A percentile compares a stretch with the other conserved stretches of the same genome.
Evolutionary conservation across 1,140 invertebrate genomes (phyloP).

Genomic region (Adelges cooleyi): DNA sequence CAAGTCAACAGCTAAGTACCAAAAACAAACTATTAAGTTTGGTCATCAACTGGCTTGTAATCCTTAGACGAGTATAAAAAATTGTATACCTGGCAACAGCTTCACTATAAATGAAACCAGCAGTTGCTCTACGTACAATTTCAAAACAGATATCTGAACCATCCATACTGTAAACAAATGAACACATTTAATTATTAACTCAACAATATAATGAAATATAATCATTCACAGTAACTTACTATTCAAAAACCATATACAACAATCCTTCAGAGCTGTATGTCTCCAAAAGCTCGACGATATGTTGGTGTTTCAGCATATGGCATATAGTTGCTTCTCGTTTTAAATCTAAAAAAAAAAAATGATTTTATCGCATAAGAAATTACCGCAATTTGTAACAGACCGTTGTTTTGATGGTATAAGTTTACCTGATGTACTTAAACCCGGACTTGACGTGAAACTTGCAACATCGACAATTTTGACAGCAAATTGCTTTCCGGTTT

Average conservation of each 20-base stretch:
- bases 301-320: conserved; percentile 96
- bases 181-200: too few species aligned
- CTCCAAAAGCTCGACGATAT: conserved; percentile 94
- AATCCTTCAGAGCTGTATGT: conserved; percentile 98
- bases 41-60: too few species aligned
- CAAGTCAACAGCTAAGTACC: too few species aligned
- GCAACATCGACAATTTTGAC: conserved; percentile 98
- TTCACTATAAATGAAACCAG: conserved; percentile 97
- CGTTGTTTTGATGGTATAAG: not conserved
- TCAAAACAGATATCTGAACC: conserved; percentile 97
- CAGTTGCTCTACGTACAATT: conserved; percentile 85
- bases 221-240: too few species aligned
- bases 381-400: too few species aligned
- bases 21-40: too few species aligned
- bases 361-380: not conserved
- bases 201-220: not conserved
- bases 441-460: conserved; percentile 90
- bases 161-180: conserved; percentile 69
- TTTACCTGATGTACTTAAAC: conserved; percentile 87
- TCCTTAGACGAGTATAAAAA: too few species aligned
- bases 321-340: conserved; percentile 97
- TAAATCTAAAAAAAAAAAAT: conserved; percentile 54
- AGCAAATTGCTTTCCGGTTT: conserved; percentile 90
- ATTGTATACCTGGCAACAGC: conserved; percentile 85
- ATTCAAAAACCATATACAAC: conserved; percentile 99